phyloP scores from a whole-genome alignment of 2,797 vertebrate genomes.

The Pangasius djambal region DNA sequence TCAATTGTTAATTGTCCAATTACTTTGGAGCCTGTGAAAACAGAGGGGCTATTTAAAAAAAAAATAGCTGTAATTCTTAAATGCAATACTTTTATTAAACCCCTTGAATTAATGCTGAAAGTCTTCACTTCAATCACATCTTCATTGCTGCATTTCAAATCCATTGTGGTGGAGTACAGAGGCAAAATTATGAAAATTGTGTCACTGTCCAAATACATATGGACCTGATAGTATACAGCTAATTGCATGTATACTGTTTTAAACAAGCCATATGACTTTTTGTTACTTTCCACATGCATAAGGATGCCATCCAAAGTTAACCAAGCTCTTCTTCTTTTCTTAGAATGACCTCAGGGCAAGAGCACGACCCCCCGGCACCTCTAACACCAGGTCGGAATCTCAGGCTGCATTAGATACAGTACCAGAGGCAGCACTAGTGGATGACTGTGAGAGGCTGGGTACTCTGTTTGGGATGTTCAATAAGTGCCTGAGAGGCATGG shows the following conservation, averaged over 20 bases:
- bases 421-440: constrained; percentile 69
- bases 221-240: not conserved
- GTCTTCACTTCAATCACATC: too few relatives aligned
- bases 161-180: too few relatives aligned
- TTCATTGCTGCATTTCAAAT: too few relatives aligned
- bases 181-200: too few relatives aligned
- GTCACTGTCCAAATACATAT: too few relatives aligned
- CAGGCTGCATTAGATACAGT: constrained; percentile 50
- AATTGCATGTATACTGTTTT: not conserved
- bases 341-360: constrained; percentile 47
- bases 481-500: constrained; percentile 87
- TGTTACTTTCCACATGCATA: not conserved
- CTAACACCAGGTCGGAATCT: constrained; percentile 46
- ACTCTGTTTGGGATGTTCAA: constrained; percentile 95
- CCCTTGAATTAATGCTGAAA: too few relatives aligned
- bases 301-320: not conserved
- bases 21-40: too few relatives aligned
- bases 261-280: not conserved
- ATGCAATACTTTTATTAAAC: too few relatives aligned
- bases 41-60: too few relatives aligned
- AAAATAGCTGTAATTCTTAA: too few relatives aligned
- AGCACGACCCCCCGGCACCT: constrained; percentile 3
- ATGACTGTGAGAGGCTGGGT: constrained; percentile 93
- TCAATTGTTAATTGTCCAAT: too few relatives aligned
- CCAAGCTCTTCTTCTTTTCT: not conserved